These are phyloP conservation scores for Tylochromis polylepis DNA, from an alignment of 2,113 vertebrate genomes.

Conservation along the genomic window DNA sequence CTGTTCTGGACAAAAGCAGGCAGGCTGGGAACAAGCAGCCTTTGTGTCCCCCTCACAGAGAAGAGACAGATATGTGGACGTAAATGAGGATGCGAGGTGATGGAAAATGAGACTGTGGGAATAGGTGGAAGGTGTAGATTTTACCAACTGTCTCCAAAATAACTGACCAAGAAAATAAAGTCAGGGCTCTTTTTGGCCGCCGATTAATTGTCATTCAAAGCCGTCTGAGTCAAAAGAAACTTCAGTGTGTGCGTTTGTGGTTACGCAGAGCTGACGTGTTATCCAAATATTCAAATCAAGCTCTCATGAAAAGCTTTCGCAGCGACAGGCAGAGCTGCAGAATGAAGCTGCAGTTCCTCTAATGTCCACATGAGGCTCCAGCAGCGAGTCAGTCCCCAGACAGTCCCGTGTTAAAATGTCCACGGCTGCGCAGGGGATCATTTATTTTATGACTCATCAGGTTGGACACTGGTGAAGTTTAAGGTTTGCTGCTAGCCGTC, in stretches of 20 bases:
- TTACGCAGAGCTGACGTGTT: no score
- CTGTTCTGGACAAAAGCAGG: slow-evolving; percentile 35
- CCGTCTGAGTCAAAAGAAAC: neutral
- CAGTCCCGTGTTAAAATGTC: accelerated
- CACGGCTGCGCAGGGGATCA: neutral
- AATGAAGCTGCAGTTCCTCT: neutral
- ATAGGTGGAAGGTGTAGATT: neutral
- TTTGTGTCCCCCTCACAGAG: slow-evolving; percentile 1
- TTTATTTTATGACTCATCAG: neutral
- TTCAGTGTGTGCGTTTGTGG: neutral
- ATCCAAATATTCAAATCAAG: neutral
- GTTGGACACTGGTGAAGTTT: neutral
- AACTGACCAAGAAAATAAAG: neutral
- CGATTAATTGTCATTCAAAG: neutral
- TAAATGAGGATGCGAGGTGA: neutral
- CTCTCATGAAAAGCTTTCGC: neutral
- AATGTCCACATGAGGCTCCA: neutral
- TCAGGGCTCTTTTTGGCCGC: neutral
- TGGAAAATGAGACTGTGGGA: neutral
- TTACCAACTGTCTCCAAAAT: neutral
- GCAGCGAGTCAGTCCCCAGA: neutral
- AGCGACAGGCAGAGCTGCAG: accelerated
- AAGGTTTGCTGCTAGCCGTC: neutral
- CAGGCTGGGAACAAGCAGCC: slow-evolving; percentile 25
- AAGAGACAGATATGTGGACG: neutral